phyloP scores from a whole-genome alignment of 2,888 invertebrate species.

The Parthenolecanium corni region DNA sequence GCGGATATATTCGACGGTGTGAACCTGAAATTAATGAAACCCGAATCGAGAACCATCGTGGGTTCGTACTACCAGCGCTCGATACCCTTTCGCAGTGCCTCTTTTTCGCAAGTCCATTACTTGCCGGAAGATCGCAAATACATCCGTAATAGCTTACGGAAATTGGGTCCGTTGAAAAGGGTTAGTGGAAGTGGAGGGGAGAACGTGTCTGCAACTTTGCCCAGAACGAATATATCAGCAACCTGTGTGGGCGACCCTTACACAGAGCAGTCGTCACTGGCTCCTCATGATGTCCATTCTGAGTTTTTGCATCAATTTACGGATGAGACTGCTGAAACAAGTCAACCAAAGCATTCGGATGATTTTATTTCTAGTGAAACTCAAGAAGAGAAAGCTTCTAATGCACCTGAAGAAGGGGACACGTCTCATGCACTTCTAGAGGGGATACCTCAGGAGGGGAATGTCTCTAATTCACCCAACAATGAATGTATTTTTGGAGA shows the following conservation, averaged over 20 bases:
- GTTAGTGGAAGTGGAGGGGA: not conserved
- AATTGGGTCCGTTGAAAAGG: conserved; percentile 11
- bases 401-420: no score
- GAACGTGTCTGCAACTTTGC: conserved; percentile 6
- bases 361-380: not conserved
- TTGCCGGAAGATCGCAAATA: conserved; percentile 52
- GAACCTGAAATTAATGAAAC: conserved; percentile 45
- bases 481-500: no score
- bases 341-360: no score
- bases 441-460: no score
- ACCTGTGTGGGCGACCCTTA: not conserved
- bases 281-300: not conserved
- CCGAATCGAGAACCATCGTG: conserved; percentile 49
- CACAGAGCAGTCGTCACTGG: not conserved
- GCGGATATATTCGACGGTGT: conserved; percentile 39
- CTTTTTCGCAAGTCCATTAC: conserved; percentile 77
- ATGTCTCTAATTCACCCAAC: no score
- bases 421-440: no score
- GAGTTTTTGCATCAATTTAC: no score
- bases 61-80: conserved; percentile 53
- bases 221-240: conserved; percentile 1
- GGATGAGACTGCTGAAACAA: no score
- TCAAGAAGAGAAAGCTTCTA: not conserved
- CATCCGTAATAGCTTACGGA: conserved; percentile 37
- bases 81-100: conserved; percentile 69